Percentiles rank a stretch among this genome's conserved stretches.
These are phyloP conservation scores for Dendrocopos noguchii DNA, from an alignment of 2,113 vertebrate species.

Conservation along the genomic window DNA sequence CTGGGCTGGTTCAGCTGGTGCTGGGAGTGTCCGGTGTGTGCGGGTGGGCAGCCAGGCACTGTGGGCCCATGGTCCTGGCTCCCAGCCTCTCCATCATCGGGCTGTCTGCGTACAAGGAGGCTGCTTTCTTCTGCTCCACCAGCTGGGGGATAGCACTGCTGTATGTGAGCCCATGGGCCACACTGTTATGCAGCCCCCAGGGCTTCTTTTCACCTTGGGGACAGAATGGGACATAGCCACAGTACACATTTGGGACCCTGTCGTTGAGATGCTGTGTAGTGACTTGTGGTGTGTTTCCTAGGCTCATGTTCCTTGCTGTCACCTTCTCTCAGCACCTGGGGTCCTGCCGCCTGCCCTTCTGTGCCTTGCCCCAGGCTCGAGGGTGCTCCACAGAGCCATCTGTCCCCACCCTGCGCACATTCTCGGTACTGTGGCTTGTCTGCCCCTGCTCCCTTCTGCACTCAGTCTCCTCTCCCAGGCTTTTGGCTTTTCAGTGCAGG, in stretches of 20 bases:
- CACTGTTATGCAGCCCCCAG: neutral
- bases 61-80: slow-evolving; percentile 85
- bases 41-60: slow-evolving; percentile 65
- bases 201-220: neutral
- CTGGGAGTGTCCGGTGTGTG: slow-evolving; percentile 76
- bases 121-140: slow-evolving; percentile 82
- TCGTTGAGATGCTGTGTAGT: neutral
- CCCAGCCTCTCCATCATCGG: slow-evolving; percentile 84
- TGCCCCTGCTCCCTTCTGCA: neutral
- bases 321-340: slow-evolving; percentile 82
- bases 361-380: neutral
- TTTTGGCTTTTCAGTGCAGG: neutral
- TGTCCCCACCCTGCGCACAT: slow-evolving; percentile 66
- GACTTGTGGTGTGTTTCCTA: slow-evolving; percentile 41
- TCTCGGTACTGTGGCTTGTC: slow-evolving; percentile 76
- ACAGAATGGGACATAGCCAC: rapidly evolving
- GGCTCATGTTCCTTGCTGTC: slow-evolving; percentile 78
- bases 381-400: neutral
- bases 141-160: slow-evolving; percentile 83
- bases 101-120: slow-evolving; percentile 82
- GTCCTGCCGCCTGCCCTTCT: slow-evolving; percentile 67
- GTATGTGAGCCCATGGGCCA: slow-evolving; percentile 68
- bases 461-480: neutral
- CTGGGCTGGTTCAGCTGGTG: slow-evolving; percentile 77
- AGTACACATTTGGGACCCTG: neutral